Evolutionary conservation across 2,888 invertebrate genomes (phyloP), one percentile per base, ranked within the genome.

Genomic region (Gandaritis pyraliata): DNA sequence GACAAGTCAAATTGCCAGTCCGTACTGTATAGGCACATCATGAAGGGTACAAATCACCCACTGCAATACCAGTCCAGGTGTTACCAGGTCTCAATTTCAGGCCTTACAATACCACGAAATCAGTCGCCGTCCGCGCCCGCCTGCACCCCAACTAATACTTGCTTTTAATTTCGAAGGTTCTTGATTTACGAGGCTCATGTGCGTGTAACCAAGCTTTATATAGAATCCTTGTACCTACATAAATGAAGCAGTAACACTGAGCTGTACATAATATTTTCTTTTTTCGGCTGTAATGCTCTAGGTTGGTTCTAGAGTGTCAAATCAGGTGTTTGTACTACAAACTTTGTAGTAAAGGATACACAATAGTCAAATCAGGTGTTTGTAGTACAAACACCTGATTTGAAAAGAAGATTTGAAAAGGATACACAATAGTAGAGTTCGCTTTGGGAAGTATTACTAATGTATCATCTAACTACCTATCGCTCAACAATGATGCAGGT

Each of bases 141-240:
- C 75, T 80, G 72, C 74, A 77, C 76, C 82, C 79, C 81, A 83
- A 90, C 87, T 88, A 89, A 89, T 87, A 84, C 81, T 80, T 78
- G 83, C 77, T 88, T 90, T 89, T 88, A 89, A 89, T 90, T 88
- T 88, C 81, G 80, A 77, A 78, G 81, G 81, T 81, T 77, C 80
- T 81, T 90, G 88, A 90, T 90, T 88, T 88, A 90, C 83, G 85
- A 81, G 80, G 81, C 81, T 85, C 84, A 81, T 86, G 80, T 85
- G 86, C 84, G 83, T 85, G 78, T 73, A 73, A 68, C 83, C 79
- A 5, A 81, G 45, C 12, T 55, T 58, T 54, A 39, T 58, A 53
- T 39, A 43, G 11, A 47, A 45, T 15, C 7, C 41, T 13, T 45
- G 18, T 2, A 23, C 23, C 23, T 23, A 45, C 18, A 11, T 18